Evolutionary conservation across 2,888 invertebrate species (phyloP), one percentile per base, ranked within the genome.

Genomic region (Taphrorychus bicolor): DNA sequence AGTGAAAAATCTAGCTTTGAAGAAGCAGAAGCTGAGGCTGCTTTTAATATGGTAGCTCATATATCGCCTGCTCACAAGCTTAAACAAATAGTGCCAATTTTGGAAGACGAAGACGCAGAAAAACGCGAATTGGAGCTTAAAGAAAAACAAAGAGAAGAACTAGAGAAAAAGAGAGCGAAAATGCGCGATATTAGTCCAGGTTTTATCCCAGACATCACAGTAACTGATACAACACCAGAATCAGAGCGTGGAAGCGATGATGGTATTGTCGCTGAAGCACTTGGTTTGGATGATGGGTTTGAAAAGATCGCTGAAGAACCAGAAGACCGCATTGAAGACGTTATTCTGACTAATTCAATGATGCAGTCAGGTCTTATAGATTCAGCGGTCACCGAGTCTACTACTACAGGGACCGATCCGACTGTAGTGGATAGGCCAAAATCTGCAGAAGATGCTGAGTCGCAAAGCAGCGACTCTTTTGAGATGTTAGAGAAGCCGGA

Each of bases 401-500:
- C n/a, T n/a, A n/a, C n/a, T n/a, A n/a, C n/a, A n/a, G n/a, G n/a
- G n/a, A n/a, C n/a, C n/a, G n/a, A n/a, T n/a, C n/a, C n/a, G n/a
- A 59, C 59, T 4, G 86, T 88, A 16, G 86, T 88, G 1, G 84
- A 86, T 5, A 9, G 22, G 5, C 52, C 7, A 18, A 41, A 16
- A 76, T 81, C 84, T 3, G 76, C 77, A 17, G 81, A 80, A 64
- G 80, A 80, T 56, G 80, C 82, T 2, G 90, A 92, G 73, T 93
- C 93, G 0, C 93, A 93, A 0, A 89, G 87, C 7, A 91, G 91
- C 76, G 94, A 94, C 79, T 94, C 94, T 19, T 94, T 94, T 80
- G 94, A 94, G 85, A 87, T 94, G 85, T 85, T 94, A 0, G 94
- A 94, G 74, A 93, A 93, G 77, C 93, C 94, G 0, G 92, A 92